A percentile compares a stretch with the other conserved stretches of the same genome.
phyloP scores from a whole-genome alignment of 2,797 vertebrate genomes.

The Cacajao melanocephalus region DNA sequence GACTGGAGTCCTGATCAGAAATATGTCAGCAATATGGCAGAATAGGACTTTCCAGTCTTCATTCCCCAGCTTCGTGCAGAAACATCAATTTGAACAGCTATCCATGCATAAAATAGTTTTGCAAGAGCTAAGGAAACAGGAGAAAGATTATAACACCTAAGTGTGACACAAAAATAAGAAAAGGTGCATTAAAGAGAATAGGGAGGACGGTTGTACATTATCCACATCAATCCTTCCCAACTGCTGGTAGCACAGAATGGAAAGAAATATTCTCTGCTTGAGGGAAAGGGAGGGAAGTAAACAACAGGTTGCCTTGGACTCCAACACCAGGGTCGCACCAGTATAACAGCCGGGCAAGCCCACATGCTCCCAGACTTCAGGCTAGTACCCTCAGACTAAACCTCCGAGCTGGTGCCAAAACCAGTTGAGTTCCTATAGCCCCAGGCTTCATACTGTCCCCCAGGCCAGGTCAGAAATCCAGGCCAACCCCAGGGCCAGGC shows the following conservation, averaged over 20 bases:
- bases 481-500: neutral
- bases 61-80: neutral
- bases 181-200: neutral
- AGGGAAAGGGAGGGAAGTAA: neutral
- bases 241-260: neutral
- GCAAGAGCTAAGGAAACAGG: neutral
- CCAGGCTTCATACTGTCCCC: neutral
- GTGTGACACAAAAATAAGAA: neutral
- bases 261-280: neutral
- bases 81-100: neutral
- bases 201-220: neutral
- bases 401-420: neutral
- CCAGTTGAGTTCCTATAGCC: neutral
- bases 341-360: neutral
- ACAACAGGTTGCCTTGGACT: neutral
- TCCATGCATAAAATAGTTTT: neutral
- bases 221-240: neutral
- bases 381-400: neutral
- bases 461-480: neutral
- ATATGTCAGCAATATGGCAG: neutral
- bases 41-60: neutral
- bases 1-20: neutral
- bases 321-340: neutral
- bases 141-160: neutral
- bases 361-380: neutral